These are phyloP conservation scores for Adela reaumurella DNA, from an alignment of 2,888 invertebrate species.

Conservation along the genomic window DNA sequence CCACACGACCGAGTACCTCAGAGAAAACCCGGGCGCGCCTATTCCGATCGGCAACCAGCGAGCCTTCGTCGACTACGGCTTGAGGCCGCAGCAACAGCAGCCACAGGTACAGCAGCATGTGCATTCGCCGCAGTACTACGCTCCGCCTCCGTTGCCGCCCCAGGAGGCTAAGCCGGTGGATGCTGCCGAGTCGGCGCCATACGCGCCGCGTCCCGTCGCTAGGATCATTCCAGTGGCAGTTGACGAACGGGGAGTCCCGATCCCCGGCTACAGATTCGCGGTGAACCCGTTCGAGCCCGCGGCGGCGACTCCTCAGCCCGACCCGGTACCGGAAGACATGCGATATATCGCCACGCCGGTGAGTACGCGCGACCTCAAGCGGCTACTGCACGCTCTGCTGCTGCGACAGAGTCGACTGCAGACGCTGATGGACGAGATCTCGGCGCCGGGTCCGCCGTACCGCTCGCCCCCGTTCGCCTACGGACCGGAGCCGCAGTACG, in stretches of 20 bases:
- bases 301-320: slow-evolving; percentile 29
- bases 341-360: slow-evolving; percentile 65
- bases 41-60: slow-evolving; percentile 51
- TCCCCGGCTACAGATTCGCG: slow-evolving; percentile 33
- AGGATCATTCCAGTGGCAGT: slow-evolving; percentile 44
- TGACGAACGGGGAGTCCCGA: slow-evolving; percentile 42
- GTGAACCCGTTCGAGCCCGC: slow-evolving; percentile 31
- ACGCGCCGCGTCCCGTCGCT: slow-evolving; percentile 31
- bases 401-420: slow-evolving; percentile 60
- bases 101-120: too few species aligned
- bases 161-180: slow-evolving; percentile 26
- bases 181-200: slow-evolving; percentile 28
- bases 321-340: slow-evolving; percentile 47
- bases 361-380: slow-evolving; percentile 67
- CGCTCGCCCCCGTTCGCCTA: slow-evolving; percentile 28
- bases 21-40: slow-evolving; percentile 46
- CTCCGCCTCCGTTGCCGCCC: slow-evolving; percentile 18
- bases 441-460: slow-evolving; percentile 26
- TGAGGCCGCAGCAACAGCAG: slow-evolving; percentile 25
- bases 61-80: slow-evolving; percentile 46
- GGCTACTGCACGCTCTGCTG: slow-evolving; percentile 62
- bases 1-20: slow-evolving; percentile 43
- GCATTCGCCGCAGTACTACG: slow-evolving; percentile 42
- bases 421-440: slow-evolving; percentile 48
- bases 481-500: slow-evolving; percentile 19